A percentile compares a stretch with the other conserved stretches of the same genome.
Evolutionary conservation across 2,888 invertebrate genomes (phyloP).

Genomic region (Leucozona laternaria): DNA sequence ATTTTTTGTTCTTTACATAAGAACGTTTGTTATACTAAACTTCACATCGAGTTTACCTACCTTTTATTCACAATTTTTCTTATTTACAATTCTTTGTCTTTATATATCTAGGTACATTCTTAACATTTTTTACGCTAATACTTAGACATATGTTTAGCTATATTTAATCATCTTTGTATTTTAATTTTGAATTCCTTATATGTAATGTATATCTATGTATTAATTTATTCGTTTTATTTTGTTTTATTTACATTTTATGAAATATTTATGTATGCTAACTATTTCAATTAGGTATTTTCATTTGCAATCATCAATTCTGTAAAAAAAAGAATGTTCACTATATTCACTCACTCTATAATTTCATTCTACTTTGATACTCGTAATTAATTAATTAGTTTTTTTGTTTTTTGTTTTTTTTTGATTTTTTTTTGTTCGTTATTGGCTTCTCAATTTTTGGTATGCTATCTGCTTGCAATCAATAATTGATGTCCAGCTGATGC

Average conservation of each 20-base stretch:
- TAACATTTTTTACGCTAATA: not conserved
- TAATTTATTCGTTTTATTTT: not conserved
- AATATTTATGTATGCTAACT: not conserved
- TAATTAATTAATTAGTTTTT: slow-evolving; percentile 40
- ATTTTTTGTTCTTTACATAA: not conserved
- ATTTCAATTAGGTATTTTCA: slow-evolving; percentile 17
- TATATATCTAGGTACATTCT: not conserved
- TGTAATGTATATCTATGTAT: no score
- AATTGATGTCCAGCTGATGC: slow-evolving; percentile 27
- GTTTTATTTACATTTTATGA: slow-evolving; percentile 5
- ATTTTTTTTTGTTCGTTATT: slow-evolving; percentile 34
- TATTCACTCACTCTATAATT: not conserved
- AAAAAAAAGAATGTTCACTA: slow-evolving; percentile 21
- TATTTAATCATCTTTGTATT: not conserved
- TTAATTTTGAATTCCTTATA: not conserved
- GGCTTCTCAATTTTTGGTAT: slow-evolving; percentile 39
- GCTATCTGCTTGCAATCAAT: slow-evolving; percentile 58
- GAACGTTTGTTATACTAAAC: slow-evolving; percentile 1
- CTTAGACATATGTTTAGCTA: not conserved
- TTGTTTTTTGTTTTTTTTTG: slow-evolving; percentile 32
- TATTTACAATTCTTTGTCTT: slow-evolving; percentile 14
- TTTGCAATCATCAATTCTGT: slow-evolving; percentile 9
- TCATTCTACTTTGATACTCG: slow-evolving; percentile 43
- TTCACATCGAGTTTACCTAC: slow-evolving; percentile 3
- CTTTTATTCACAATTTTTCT: slow-evolving; percentile 6